Evolutionary conservation across 2,113 vertebrate species (phyloP).

Genomic region (Grammomys surdaster): DNA sequence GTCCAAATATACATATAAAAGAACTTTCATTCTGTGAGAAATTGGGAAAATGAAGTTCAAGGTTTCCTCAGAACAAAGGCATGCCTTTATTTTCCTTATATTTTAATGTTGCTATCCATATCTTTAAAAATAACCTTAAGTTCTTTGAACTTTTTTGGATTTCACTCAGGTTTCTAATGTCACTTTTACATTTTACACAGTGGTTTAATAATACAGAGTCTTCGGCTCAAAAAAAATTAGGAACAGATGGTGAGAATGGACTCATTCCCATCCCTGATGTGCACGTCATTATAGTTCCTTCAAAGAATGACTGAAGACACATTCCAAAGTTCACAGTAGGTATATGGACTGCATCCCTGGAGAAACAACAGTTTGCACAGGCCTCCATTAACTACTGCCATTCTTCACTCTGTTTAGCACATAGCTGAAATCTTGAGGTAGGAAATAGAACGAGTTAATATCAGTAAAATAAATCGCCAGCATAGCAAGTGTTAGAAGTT

Average conservation of each 20-base stretch:
- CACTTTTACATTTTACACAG: conserved; percentile 78
- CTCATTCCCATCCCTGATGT: conserved; percentile 83
- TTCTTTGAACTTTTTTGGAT: conserved; percentile 67
- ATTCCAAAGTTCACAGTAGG: conserved; percentile 80
- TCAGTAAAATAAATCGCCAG: conserved; percentile 12
- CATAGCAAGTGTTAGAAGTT: neutral
- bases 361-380: conserved; percentile 65
- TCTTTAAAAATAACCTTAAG: conserved; percentile 64
- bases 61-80: conserved; percentile 38
- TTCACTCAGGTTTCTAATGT: conserved; percentile 76
- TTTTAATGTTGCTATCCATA: conserved; percentile 24
- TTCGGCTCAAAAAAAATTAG: conserved; percentile 84
- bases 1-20: neutral
- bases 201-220: conserved; percentile 84
- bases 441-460: conserved; percentile 46
- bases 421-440: neutral
- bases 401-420: conserved; percentile 11
- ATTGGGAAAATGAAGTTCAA: neutral
- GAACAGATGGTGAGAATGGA: conserved; percentile 85
- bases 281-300: conserved; percentile 78
- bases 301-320: conserved; percentile 80
- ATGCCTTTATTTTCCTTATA: conserved; percentile 35
- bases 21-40: neutral
- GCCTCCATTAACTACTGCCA: conserved; percentile 68
- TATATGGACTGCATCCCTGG: conserved; percentile 75